Base-by-base conservation (phyloP, 2,797 vertebrate genomes). In the Taeniopygia guttata region DNA sequence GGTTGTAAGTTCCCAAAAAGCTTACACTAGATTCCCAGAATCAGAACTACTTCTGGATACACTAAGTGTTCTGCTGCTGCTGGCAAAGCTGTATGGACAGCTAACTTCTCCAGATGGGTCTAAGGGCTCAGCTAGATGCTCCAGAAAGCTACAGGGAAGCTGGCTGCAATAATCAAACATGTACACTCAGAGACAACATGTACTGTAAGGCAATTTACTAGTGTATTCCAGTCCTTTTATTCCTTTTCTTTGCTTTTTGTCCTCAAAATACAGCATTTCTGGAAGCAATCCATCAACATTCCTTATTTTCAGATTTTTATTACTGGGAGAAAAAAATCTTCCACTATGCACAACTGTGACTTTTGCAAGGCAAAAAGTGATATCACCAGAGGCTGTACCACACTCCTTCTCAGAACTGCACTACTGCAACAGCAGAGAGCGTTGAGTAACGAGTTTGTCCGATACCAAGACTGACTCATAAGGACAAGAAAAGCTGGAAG, bases 321-420 rank as follows among this genome's bases (percentile, higher is more conserved):
- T 43, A 5, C 0, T 1, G 9, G 11, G 29, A 5, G 0, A 8
- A 16, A 3, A 32, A 43, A 29, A 11, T 32, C 32, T 77, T 69
- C 49, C 32, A 10, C 29, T 67, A 69, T 42, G 7, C 11, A 43
- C 0, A 1, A 2, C 6, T 34, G 34, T 43, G 32, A 20, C 66
- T 84, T 83, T 78, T 84, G n/a, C 36, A 73, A 81, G n/a, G 77
- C 73, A 45, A 36, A 32, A 79, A 43, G 45, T 59, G 27, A 0
- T 14, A 62, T 29, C 58, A 84, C 12, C 43, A 73, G 51, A 68
- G 32, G 42, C n/a, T 48, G 5, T 52, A 17, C 36, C 66, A 30
- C 63, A 59, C 55, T 82, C 43, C 59, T 84, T 38, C 66, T 56
- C 84, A 82, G 70, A 45, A 21, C 51, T 67, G 55, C 34, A 4